Conservation (phyloP, 1,140 invertebrate species). For the Drosophila baimaii region DNA sequence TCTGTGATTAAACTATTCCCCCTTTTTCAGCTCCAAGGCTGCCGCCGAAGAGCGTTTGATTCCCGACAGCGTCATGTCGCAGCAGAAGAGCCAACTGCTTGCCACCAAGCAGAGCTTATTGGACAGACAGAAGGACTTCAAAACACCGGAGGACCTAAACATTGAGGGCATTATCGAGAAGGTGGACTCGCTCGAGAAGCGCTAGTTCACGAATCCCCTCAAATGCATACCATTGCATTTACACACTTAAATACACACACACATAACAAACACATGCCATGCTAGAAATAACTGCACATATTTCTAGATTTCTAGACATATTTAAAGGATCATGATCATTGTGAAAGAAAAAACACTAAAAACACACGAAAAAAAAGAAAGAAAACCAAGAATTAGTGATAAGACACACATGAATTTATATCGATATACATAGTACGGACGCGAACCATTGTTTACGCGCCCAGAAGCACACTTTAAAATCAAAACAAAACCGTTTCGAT, state of each 20-base stretch:
- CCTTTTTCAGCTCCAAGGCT: slow-evolving; percentile 47
- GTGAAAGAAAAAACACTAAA: background rate
- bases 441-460: background rate
- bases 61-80: slow-evolving; percentile 32
- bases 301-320: too few species aligned
- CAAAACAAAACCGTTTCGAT: background rate
- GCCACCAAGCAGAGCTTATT: background rate
- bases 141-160: background rate
- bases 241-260: too few species aligned
- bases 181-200: slow-evolving; percentile 23
- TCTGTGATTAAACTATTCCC: background rate
- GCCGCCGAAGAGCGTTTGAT: slow-evolving; percentile 50
- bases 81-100: background rate
- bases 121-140: background rate
- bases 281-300: too few species aligned
- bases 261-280: too few species aligned
- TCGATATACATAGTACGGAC: background rate
- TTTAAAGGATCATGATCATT: background rate
- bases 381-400: slow-evolving; percentile 1
- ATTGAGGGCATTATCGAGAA: slow-evolving; percentile 7
- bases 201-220: too few species aligned
- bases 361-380: too few species aligned
- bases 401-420: background rate
- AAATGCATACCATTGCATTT: too few species aligned
- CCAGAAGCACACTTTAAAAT: slow-evolving; percentile 2